Percentiles rank a stretch among this genome's conserved stretches.
Conservation (phyloP, 2,113 vertebrate genomes). For the Ictidomys tridecemlineatus region DNA sequence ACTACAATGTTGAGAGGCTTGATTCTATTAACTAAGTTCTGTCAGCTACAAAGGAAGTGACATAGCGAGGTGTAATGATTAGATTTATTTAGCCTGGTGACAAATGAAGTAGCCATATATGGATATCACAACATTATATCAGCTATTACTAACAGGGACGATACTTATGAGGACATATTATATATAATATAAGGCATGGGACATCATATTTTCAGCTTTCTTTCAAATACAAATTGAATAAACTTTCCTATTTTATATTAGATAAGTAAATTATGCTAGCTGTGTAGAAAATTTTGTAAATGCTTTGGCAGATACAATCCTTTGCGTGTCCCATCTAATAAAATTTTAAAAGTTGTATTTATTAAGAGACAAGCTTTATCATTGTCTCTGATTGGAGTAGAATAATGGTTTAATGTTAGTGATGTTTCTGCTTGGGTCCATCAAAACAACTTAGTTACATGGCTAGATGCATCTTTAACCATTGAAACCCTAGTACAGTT, state of each 20-base stretch:
- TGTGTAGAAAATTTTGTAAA: slow-evolving; percentile 83
- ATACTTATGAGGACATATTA: slow-evolving; percentile 79
- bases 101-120: slow-evolving; percentile 74
- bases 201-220: slow-evolving; percentile 87
- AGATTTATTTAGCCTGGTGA: slow-evolving; percentile 78
- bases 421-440: slow-evolving; percentile 82
- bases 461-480: slow-evolving; percentile 84
- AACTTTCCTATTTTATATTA: slow-evolving; percentile 90
- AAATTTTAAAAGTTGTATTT: slow-evolving; percentile 81
- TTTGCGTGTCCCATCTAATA: slow-evolving; percentile 88
- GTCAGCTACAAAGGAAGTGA: slow-evolving; percentile 58
- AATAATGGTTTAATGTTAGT: too few species aligned
- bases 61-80: slow-evolving; percentile 80
- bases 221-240: slow-evolving; percentile 88
- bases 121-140: slow-evolving; percentile 76
- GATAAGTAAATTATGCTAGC: slow-evolving; percentile 88
- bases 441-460: slow-evolving; percentile 80
- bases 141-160: slow-evolving; percentile 81
- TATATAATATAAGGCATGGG: slow-evolving; percentile 71
- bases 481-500: slow-evolving; percentile 83
- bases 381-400: too few species aligned
- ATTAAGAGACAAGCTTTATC: slow-evolving; percentile 75
- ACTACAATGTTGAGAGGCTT: slow-evolving; percentile 62
- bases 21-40: slow-evolving; percentile 56
- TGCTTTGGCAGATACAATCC: slow-evolving; percentile 84